Percentiles rank a stretch among this genome's conserved stretches.
Evolutionary conservation across 2,888 invertebrate genomes (phyloP).

Genomic region (Protodeltote pygarga): DNA sequence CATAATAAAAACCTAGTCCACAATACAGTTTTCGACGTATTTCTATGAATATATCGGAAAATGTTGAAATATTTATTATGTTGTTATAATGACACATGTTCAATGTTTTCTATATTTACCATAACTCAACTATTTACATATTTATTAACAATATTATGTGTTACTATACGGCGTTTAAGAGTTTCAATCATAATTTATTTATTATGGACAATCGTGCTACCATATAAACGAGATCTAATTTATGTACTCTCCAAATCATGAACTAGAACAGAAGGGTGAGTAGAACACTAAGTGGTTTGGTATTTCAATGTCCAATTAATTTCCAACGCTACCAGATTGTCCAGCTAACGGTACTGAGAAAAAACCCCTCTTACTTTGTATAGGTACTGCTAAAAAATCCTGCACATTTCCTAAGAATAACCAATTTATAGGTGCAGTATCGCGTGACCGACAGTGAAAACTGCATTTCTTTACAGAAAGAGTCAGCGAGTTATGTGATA

Average conservation of each 20-base stretch:
- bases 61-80: too few relatives aligned
- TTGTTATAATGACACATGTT: too few relatives aligned
- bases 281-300: not conserved
- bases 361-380: slow-evolving; percentile 19
- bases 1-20: too few relatives aligned
- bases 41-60: too few relatives aligned
- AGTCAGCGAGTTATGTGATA: slow-evolving; percentile 38
- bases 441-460: slow-evolving; percentile 70
- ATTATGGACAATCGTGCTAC: not conserved
- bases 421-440: slow-evolving; percentile 52
- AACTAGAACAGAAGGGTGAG: not conserved
- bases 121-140: not conserved
- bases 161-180: not conserved
- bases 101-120: not conserved
- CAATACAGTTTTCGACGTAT: too few relatives aligned
- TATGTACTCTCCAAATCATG: not conserved
- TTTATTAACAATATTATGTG: not conserved
- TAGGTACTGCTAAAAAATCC: slow-evolving; percentile 37
- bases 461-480: slow-evolving; percentile 64
- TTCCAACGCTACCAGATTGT: slow-evolving; percentile 5
- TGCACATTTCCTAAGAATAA: slow-evolving; percentile 41
- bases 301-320: slow-evolving; percentile 25
- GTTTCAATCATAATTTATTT: not conserved
- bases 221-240: not conserved
- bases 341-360: slow-evolving; percentile 40